Evolutionary conservation across 2,888 invertebrate genomes (phyloP), one percentile per base, ranked within the genome.

Genomic region (Zaprionus bogoriensis): DNA sequence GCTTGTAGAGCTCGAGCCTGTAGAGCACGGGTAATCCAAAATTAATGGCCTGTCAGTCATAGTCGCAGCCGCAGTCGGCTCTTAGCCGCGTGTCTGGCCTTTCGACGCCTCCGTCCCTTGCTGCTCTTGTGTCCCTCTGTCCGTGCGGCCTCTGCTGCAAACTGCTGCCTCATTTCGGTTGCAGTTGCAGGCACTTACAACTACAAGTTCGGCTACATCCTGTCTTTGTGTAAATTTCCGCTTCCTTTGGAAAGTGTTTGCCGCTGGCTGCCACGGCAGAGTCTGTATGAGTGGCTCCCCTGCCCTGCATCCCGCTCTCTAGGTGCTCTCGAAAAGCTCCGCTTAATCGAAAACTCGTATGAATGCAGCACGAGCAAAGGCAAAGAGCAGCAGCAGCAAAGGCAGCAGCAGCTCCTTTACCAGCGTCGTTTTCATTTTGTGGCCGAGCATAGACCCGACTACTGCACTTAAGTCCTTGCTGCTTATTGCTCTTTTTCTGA

Each of bases 41-140:
- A 82, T 82, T 82, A 82, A 82, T 82, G 82, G 82, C 70, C 81
- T 82, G 82, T 86, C 82, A 83, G 82, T 82, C 82, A 81, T 82
- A 73, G 62, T 52, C 69, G 54, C 6, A 46, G 67, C 46, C 50
- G 32, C 50, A 42, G 30, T 20, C 55, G 39, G 32, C 41, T 20
- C 41, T 41, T 23, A 51, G 42, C 58, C 42, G 50, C 55, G 70
- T 74, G 70, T 70, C 65, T 73, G 71, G 70, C 72, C 70, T 76
- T 65, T 74, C 59, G 59, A 46, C 59, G 63, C 57, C 20, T 20
- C 47, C 32, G 45, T 59, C 54, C 17, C 22, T 12, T 20, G 22
- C 41, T 22, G 12, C 9, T 19, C 22, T n/a, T 3, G 10, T 41
- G 41, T 10, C 30, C 10, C 10, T 23, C 12, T 2, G 44, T 22